Evolutionary conservation across 2,797 vertebrate genomes (phyloP).

Genomic region (Streptopelia turtur): DNA sequence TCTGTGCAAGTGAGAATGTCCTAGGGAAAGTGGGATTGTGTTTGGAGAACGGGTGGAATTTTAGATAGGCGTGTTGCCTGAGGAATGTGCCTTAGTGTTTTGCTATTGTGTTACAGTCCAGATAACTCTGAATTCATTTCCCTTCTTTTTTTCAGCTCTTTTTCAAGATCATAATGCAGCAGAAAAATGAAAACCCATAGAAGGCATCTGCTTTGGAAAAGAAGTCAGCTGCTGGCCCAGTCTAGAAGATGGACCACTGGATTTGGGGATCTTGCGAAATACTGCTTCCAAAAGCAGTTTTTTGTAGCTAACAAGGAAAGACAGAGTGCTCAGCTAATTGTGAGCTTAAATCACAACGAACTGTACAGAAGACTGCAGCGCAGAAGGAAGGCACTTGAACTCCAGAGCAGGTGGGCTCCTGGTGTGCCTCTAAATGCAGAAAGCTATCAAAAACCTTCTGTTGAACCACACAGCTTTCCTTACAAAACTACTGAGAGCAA

Average conservation of each 20-base stretch:
- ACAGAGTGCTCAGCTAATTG: background rate
- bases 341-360: slow-evolving; percentile 30
- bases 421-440: slow-evolving; percentile 54
- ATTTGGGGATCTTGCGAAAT: slow-evolving; percentile 72
- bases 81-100: slow-evolving; percentile 4
- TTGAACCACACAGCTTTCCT: slow-evolving; percentile 17
- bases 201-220: slow-evolving; percentile 72
- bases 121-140: slow-evolving; percentile 41
- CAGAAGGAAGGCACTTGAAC: slow-evolving; percentile 51
- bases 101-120: slow-evolving; percentile 33
- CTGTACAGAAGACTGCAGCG: slow-evolving; percentile 4
- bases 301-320: slow-evolving; percentile 65
- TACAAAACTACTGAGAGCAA: slow-evolving; percentile 47
- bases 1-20: background rate
- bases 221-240: slow-evolving; percentile 63
- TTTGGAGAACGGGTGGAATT: slow-evolving; percentile 23
- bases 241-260: slow-evolving; percentile 76
- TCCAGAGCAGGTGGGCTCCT: slow-evolving; percentile 55
- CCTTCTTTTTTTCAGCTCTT: slow-evolving; percentile 67
- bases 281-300: slow-evolving; percentile 67
- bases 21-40: background rate
- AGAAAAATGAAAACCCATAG: slow-evolving; percentile 80
- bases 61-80: background rate
- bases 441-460: background rate
- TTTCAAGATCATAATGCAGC: slow-evolving; percentile 80